These are phyloP conservation scores for Dysidea cf. avara DNA, from an alignment of 37 sponge, comb jelly and placozoan species.

Conservation along the genomic window DNA sequence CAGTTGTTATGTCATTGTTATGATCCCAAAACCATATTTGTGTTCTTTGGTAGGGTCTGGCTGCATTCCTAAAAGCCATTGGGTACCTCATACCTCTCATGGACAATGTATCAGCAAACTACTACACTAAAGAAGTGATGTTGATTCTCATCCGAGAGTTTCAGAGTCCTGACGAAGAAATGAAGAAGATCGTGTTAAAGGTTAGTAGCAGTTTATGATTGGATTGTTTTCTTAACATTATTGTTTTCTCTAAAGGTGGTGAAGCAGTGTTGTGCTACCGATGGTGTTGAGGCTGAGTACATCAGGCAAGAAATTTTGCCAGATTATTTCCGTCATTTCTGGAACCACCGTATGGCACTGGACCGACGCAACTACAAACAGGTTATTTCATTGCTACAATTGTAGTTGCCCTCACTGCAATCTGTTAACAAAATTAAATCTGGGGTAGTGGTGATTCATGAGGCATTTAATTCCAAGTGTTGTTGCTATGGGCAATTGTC, in stretches of 20 bases:
- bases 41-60: constrained; percentile 86
- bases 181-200: constrained; percentile 99
- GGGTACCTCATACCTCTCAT: constrained; percentile 99
- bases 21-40: not conserved
- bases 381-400: no score
- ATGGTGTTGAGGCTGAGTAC: constrained; percentile 97
- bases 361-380: constrained; percentile 94
- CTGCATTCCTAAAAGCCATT: constrained; percentile 98
- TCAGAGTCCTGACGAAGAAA: constrained; percentile 98
- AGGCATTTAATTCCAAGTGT: no score
- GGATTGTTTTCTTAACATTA: no score
- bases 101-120: constrained; percentile 95
- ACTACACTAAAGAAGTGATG: constrained; percentile 97
- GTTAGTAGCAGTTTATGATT: constrained; percentile 22
- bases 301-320: constrained; percentile 93
- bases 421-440: no score
- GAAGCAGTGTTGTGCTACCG: constrained; percentile 98
- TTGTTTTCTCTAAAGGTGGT: constrained; percentile 77
- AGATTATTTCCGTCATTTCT: constrained; percentile 96
- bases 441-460: no score
- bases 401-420: no score
- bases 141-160: constrained; percentile 97
- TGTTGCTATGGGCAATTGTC: no score
- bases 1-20: no score
- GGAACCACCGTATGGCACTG: constrained; percentile 96